phyloP scores from a whole-genome alignment of 2,113 vertebrate genomes.

The Malurus melanocephalus region DNA sequence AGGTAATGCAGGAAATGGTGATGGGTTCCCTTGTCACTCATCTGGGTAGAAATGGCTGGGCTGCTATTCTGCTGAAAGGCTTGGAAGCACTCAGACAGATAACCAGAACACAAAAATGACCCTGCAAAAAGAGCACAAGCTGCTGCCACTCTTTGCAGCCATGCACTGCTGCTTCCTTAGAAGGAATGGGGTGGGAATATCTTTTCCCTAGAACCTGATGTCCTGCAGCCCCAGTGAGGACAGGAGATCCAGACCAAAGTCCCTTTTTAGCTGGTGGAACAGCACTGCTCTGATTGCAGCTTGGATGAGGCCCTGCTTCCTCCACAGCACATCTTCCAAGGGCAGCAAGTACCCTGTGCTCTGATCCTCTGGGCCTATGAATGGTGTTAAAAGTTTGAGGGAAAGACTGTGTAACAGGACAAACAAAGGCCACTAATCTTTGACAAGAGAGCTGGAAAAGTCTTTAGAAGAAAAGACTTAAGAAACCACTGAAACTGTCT shows the following conservation, averaged over 20 bases:
- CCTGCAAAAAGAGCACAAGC: not conserved
- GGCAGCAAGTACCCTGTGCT: not conserved
- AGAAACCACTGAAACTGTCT: not conserved
- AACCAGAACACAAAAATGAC: not conserved
- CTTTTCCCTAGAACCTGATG: not conserved
- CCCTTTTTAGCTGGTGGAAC: not conserved
- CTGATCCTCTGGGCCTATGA: not conserved
- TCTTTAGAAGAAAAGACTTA: not conserved
- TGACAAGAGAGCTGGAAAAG: not conserved
- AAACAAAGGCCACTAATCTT: not conserved
- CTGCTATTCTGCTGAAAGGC: not conserved
- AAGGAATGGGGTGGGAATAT: not conserved
- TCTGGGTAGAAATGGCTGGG: not conserved
- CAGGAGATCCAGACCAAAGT: not conserved
- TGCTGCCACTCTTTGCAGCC: not conserved
- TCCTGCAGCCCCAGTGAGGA: not conserved
- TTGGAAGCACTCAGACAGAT: not conserved
- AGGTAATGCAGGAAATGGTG: constrained; percentile 16
- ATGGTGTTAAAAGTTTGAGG: not conserved
- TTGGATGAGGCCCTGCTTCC: not conserved
- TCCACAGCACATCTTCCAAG: not conserved
- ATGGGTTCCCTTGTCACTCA: not conserved
- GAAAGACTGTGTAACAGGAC: not conserved
- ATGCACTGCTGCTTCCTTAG: not conserved
- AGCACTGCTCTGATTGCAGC: not conserved